phyloP scores from a whole-genome alignment of 2,113 vertebrate species.

The Fregata magnificens region DNA sequence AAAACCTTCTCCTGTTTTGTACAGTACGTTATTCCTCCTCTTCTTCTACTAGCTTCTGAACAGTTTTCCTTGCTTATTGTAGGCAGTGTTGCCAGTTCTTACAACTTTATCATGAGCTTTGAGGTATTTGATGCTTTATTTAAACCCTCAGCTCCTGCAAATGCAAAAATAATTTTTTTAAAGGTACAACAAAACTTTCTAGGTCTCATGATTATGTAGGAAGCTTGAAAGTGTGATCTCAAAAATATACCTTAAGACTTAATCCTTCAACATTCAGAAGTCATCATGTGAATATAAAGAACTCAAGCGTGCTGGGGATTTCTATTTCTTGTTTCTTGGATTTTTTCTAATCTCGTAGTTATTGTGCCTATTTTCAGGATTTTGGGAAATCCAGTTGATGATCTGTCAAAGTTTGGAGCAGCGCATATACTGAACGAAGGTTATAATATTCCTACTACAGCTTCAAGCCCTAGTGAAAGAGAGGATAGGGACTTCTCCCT shows the following conservation, averaged over 20 bases:
- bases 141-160: background rate
- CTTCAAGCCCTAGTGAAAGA: background rate
- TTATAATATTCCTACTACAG: background rate
- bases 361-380: background rate
- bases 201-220: background rate
- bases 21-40: background rate
- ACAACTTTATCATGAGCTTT: background rate
- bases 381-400: background rate
- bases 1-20: background rate
- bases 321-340: background rate
- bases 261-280: background rate
- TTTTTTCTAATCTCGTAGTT: background rate
- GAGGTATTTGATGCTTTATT: conserved; percentile 42
- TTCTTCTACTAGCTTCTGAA: background rate
- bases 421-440: background rate
- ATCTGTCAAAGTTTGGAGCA: background rate
- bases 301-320: background rate
- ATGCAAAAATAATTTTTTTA: background rate
- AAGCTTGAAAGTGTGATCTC: conserved; percentile 1
- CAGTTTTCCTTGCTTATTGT: background rate
- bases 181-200: conserved; percentile 9
- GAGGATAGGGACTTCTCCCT: background rate
- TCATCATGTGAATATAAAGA: background rate
- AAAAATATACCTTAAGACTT: background rate
- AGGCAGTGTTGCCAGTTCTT: background rate